Evolutionary conservation across 2,113 vertebrate species (phyloP), one percentile per base, ranked within the genome.

Genomic region (Phoxinus phoxinus): DNA sequence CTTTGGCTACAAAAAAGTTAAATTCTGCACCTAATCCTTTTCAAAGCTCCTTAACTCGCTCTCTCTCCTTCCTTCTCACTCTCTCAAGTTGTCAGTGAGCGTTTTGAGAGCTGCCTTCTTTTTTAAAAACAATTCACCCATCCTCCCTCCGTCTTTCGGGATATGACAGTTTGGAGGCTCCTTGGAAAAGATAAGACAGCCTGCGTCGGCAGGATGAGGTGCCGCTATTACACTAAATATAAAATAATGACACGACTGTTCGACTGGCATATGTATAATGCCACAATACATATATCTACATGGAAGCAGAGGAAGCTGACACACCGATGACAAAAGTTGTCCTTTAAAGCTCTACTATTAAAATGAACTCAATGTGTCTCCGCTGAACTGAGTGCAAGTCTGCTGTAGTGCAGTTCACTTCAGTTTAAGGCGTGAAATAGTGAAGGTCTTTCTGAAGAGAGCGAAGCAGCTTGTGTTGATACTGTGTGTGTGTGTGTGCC

Each of bases 21-120:
- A 93, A 94, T 92, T 94, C 92, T 92, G 88, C 83, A 89, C 91
- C 91, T 94, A 94, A 94, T 94, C 94, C 94, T 78, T 92, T 90
- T 92, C 92, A 93, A 92, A 93, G 93, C 92, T 89, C 81, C 91
- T 93, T 90, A 93, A 90, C 84, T 84, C 86, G 82, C 80, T 86
- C 87, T 79, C 72, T 86, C 86, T n/a, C 73, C 81, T 88, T 69
- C 77, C 59, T 71, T 83, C 59, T 30, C 80, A 44, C 32, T 74
- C 37, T 46, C 83, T 56, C 82, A 59, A 91, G 85, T 86, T 93
- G 89, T 91, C 89, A 87, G 32, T 87, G 85, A 88, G 76, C 86
- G 88, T 88, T 86, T 87, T 63, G 81, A 86, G 72, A 71, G 81
- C 11, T 46, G 82, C 69, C 83, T 72, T 65, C 51, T 74, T 86